These are phyloP conservation scores for Sebastes schlegelii DNA, from an alignment of 2,113 vertebrate genomes.

Conservation along the genomic window DNA sequence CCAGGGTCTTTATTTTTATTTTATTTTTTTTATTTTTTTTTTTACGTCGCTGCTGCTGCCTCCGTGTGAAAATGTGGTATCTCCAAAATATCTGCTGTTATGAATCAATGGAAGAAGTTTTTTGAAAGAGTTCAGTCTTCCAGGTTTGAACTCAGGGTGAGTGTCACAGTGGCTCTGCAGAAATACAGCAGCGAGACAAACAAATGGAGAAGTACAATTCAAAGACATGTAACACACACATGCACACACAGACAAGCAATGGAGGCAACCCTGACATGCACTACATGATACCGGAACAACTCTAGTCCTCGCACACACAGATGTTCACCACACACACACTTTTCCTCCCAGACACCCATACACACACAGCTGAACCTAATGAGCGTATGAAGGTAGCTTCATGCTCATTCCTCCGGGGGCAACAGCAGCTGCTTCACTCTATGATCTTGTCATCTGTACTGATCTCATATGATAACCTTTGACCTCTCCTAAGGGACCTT, in stretches of 20 bases:
- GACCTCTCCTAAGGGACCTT: slow-evolving; percentile 41
- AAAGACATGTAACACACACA: slow-evolving; percentile 4
- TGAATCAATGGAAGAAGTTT: slow-evolving; percentile 41
- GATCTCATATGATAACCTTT: slow-evolving; percentile 48
- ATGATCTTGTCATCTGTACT: slow-evolving; percentile 53
- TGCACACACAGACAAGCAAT: background rate
- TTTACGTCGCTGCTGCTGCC: background rate
- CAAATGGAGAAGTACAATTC: background rate
- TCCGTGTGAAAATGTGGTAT: slow-evolving; percentile 12
- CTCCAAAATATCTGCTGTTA: slow-evolving; percentile 48
- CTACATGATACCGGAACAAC: background rate
- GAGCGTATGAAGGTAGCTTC: slow-evolving; percentile 49
- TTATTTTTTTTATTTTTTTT: background rate
- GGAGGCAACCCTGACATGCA: background rate
- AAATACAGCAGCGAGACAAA: background rate
- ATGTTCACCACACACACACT: background rate
- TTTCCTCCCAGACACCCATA: background rate
- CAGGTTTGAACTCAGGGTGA: background rate
- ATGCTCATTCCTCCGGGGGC: slow-evolving; percentile 14
- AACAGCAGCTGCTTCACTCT: slow-evolving; percentile 57
- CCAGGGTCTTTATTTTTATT: slow-evolving; percentile 9
- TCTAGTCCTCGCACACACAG: background rate
- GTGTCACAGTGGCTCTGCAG: background rate
- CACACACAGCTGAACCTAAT: slow-evolving; percentile 43
- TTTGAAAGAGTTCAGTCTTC: slow-evolving; percentile 16